Evolutionary conservation across 2,888 invertebrate species (phyloP), one percentile per base, ranked within the genome.

Genomic region (Epistrophe eligans): DNA sequence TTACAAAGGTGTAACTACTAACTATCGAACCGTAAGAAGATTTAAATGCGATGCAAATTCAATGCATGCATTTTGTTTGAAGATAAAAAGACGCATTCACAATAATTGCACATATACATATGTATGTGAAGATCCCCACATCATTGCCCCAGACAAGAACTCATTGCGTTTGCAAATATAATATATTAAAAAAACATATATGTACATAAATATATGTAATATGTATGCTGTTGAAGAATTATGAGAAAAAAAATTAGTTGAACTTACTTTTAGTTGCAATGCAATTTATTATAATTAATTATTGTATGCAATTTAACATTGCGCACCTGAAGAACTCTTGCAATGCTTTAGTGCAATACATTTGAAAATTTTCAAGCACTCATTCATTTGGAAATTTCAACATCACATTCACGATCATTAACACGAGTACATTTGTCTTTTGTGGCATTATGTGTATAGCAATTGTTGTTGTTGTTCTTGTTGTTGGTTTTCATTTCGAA

Each of bases 221-320:
- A 60, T 28, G 57, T 48, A 13, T 40, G n/a, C n/a, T n/a, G 66
- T 15, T 15, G 17, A 28, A 45, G 76, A 35, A 24, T 45, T 66
- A 77, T 32, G 45, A 66, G 13, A 48, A 32, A 67, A 48, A 77
- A 77, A 77, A 11, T 40, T 28, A 19, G 72, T 77, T 55, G 32
- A 81, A 77, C 81, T 72, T 60, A 70, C 81, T 52, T 70, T 19
- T n/a, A 52, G 48, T 50, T 50, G 13, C 8, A 81, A 64, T 81
- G 67, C 24, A 58, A 67, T 67, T 62, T 62, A 57, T 72, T 50
- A 64, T 77, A 70, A 85, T 85, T 85, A 85, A 85, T 85, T 85
- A 67, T 77, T 81, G 40, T 64, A 13, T 77, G 76, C 76, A 79
- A 77, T 62, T 84, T 76, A 70, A 58, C 66, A 45, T 9, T 70